Conservation (phyloP, 2,113 vertebrate genomes). For the Chaetops frenatus region DNA sequence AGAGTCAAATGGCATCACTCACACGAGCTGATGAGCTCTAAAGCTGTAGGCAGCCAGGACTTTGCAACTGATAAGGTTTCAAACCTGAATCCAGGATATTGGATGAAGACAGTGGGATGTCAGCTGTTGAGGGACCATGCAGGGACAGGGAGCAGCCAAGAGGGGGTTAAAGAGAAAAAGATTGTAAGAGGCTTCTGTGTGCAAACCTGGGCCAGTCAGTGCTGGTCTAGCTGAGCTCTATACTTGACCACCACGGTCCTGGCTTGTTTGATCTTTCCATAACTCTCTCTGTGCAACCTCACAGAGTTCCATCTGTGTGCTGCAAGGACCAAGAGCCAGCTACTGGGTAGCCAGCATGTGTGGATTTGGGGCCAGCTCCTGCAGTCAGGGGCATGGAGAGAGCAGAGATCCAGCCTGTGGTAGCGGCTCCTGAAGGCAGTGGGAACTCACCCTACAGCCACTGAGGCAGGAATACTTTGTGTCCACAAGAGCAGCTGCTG, state of each 20-base stretch:
- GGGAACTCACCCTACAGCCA: not conserved
- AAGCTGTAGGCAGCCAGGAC: not conserved
- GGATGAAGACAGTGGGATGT: not conserved
- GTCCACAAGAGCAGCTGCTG: not conserved
- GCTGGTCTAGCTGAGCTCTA: not conserved
- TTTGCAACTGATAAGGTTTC: not conserved
- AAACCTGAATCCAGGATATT: not conserved
- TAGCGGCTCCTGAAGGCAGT: not conserved
- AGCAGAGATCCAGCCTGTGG: not conserved
- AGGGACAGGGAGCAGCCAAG: not conserved
- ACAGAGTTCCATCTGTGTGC: too few species aligned
- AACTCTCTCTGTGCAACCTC: not conserved
- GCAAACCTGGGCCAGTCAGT: not conserved
- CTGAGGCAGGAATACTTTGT: not conserved
- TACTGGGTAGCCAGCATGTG: fast-evolving
- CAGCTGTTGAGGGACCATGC: not conserved
- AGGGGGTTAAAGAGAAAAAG: not conserved
- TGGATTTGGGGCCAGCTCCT: not conserved
- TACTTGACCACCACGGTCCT: not conserved
- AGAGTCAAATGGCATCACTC: not conserved
- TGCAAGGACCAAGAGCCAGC: not conserved
- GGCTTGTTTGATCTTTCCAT: not conserved
- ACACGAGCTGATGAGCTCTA: not conserved
- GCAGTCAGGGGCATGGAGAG: not conserved
- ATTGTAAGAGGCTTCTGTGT: fast-evolving